Evolutionary conservation across 2,888 invertebrate genomes (phyloP).

Genomic region (Parnassius mnemosyne): DNA sequence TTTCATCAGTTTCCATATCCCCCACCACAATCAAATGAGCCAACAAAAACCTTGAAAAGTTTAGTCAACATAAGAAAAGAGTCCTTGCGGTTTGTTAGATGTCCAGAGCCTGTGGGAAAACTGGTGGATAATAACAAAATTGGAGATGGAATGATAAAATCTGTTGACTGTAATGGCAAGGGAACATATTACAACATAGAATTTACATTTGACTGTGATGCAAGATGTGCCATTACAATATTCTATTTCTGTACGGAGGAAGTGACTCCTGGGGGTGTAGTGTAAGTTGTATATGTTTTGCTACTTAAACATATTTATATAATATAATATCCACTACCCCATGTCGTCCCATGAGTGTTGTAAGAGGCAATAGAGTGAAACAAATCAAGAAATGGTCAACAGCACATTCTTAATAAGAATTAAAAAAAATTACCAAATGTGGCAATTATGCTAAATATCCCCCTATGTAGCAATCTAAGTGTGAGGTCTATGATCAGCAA

Average conservation of each 20-base stretch:
- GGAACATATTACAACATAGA: conserved; percentile 93
- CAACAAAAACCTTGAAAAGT: conserved; percentile 97
- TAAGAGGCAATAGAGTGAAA: no score
- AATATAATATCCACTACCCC: no score
- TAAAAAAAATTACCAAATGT: no score
- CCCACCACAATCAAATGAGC: conserved; percentile 97
- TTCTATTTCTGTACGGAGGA: conserved; percentile 98
- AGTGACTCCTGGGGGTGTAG: conserved; percentile 90
- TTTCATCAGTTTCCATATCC: conserved; percentile 94
- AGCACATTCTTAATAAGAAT: no score
- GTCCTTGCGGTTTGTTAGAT: conserved; percentile 93
- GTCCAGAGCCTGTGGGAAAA: conserved; percentile 83
- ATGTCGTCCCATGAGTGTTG: no score
- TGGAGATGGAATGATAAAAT: conserved; percentile 76
- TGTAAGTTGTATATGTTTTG: conserved; percentile 79
- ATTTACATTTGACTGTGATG: conserved; percentile 98
- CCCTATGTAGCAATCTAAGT: no score
- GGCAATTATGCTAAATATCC: no score
- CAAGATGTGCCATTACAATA: conserved; percentile 95
- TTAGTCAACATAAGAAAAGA: conserved; percentile 98
- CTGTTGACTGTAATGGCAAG: conserved; percentile 82
- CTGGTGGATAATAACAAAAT: conserved; percentile 74
- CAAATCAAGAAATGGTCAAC: no score
- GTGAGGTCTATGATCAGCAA: no score
- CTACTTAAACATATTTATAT: not conserved